Evolutionary conservation across 2,888 invertebrate genomes (phyloP), one percentile per base, ranked within the genome.

Genomic region (Altica lythri): DNA sequence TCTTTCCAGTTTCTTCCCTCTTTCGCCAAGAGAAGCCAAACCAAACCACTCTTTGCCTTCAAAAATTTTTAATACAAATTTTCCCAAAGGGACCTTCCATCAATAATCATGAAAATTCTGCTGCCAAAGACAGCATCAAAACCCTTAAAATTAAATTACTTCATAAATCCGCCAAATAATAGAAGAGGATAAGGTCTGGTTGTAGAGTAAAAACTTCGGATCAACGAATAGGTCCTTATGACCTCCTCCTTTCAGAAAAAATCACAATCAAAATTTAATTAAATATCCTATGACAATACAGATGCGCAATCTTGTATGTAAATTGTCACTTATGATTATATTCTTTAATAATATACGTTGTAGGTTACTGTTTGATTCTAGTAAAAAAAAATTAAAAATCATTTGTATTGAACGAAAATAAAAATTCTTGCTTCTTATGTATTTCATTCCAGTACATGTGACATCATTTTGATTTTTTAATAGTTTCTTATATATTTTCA

Each of bases 91-190:
- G 47, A 47, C 47, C 46, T 43, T 37, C 37, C 55, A 55, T 55
- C 55, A 55, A 55, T 55, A 55, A 46, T 55, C 55, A 46, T 49
- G 43, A 22, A 43, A 51, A 44, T 44, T 52, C 34, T 19, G 35
- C 37, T 48, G 53, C 53, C 42, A 47, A 57, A 53, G 53, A 50
- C 53, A 49, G 57, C 57, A 50, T 42, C 42, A 43, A 40, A 57
- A 57, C 53, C 53, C 42, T 54, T 43, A 30, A 53, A 53, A 54
- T 57, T 50, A 46, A 54, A 54, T 57, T 57, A 57, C 37, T 57
- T 35, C 46, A 53, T 37, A 53, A 57, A 53, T 57, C 50, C 50
- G 50, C 35, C 49, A 30, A 57, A 57, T 57, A 47, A 51, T 53
- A 35, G 46, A 46, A 13, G 37, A 45, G 16, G 17, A 53, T 53